These are phyloP conservation scores for Ornithoptera priamus DNA, from an alignment of 2,888 invertebrate species.

Conservation along the genomic window DNA sequence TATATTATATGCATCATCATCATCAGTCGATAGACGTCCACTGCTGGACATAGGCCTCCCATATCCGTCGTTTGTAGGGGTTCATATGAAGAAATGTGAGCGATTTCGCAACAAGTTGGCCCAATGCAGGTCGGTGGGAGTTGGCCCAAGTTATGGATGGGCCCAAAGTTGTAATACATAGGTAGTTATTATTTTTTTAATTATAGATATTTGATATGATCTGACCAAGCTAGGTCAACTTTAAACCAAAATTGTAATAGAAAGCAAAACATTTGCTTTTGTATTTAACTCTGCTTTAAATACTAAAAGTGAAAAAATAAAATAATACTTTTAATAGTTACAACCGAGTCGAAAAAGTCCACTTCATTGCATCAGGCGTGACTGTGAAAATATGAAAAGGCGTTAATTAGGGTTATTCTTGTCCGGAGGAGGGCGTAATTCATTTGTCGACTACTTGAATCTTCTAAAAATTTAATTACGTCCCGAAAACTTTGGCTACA, in stretches of 20 bases:
- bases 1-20: too few species aligned
- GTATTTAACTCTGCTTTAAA: neutral
- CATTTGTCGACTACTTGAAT: neutral
- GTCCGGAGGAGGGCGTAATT: conserved; percentile 1
- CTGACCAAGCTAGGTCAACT: too few species aligned
- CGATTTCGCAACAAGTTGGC: too few species aligned
- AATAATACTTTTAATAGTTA: neutral
- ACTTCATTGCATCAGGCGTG: neutral
- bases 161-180: too few species aligned
- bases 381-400: conserved; percentile 2
- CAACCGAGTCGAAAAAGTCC: neutral
- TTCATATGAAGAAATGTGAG: too few species aligned
- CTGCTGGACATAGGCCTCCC: too few species aligned
- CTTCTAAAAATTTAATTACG: neutral
- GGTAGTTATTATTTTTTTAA: too few species aligned
- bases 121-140: too few species aligned
- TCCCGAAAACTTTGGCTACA: neutral
- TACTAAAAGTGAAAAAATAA: neutral
- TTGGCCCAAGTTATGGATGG: too few species aligned
- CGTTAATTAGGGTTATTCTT: conserved; percentile 11
- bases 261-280: neutral
- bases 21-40: too few species aligned
- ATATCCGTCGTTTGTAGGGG: too few species aligned
- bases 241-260: neutral
- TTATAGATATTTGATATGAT: too few species aligned